These are phyloP conservation scores for Cosmia trapezina DNA, from an alignment of 2,888 invertebrate genomes.

Conservation along the genomic window DNA sequence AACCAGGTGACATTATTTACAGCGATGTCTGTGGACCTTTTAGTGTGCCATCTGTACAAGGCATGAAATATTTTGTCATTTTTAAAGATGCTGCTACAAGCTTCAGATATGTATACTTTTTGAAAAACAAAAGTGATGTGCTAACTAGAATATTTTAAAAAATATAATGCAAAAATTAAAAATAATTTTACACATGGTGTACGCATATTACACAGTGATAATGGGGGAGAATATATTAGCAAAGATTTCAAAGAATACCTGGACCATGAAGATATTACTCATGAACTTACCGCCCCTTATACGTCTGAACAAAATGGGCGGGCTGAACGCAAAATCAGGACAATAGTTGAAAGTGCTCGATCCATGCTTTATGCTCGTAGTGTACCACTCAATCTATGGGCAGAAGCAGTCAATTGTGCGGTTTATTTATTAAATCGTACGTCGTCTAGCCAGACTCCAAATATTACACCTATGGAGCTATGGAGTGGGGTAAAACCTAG, in stretches of 20 bases:
- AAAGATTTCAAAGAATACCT: neutral
- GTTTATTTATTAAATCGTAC: conserved; percentile 6
- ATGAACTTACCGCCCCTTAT: conserved; percentile 1
- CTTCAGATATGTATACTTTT: conserved; percentile 2
- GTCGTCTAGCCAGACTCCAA: conserved; percentile 5
- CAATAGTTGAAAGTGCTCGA: neutral
- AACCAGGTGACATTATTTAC: neutral
- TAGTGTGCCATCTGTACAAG: too few relatives aligned
- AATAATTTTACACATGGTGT: neutral
- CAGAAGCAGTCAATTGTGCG: conserved; percentile 5
- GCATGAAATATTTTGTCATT: neutral
- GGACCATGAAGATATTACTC: neutral
- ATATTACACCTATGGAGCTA: conserved; percentile 1
- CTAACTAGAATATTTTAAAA: neutral
- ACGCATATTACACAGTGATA: neutral
- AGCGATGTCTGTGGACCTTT: too few relatives aligned
- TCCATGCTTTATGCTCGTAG: neutral
- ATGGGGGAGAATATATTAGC: neutral
- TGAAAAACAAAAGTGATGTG: conserved; percentile 7
- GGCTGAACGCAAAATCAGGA: neutral
- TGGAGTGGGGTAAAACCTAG: conserved; percentile 2
- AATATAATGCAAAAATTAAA: neutral
- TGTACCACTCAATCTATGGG: neutral
- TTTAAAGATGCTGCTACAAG: neutral
- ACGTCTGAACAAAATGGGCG: conserved; percentile 4